Evolutionary conservation across 1,140 invertebrate genomes (phyloP), one percentile per base, ranked within the genome.

Genomic region (Physella acuta): DNA sequence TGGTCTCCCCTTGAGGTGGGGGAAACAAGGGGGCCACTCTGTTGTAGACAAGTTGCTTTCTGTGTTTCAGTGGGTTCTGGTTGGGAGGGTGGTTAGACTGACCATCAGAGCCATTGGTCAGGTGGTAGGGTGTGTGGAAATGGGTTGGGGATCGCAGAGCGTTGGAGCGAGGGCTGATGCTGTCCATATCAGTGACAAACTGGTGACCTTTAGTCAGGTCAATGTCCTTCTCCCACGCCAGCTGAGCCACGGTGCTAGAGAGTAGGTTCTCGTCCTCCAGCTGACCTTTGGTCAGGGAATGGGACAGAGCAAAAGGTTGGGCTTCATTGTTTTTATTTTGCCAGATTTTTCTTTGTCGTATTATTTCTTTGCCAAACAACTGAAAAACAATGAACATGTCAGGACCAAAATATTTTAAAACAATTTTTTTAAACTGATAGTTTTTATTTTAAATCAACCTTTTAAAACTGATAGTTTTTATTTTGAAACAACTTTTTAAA

Each of bases 191-290:
- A 26, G 73, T 26, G 17, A 75, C 73, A 64, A 79, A 75, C 34
- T 75, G 67, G 34, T 75, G 68, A 44, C 76, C 79, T 56, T 80
- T 77, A 39, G 75, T 76, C 5, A 82, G 67, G 68, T 81, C 78
- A 63, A 84, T 79, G 64, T 84, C 81, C 68, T 78, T 77, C 63
- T 81, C 79, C 82, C 82, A 84, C 20, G 82, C 82, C 37, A 84
- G 69, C 66, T 84, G 82, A 34, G 72, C 64, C 2, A 82, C 73
- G 14, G 80, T 78, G 33, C 66, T 69, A 14, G 77, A 66, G 37
- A 75, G 60, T n/a, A 62, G 31, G 20, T 20, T 74, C 2, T 72
- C 62, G 20, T 71, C 63, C 51, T 61, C 61, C 4, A 59, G 34
- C 2, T 28, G 24, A 37, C 53, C 51, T 37, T 39, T 55, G 5